These are phyloP conservation scores for Macrocentrus cingulum DNA, from an alignment of 1,140 invertebrate species.

Conservation along the genomic window DNA sequence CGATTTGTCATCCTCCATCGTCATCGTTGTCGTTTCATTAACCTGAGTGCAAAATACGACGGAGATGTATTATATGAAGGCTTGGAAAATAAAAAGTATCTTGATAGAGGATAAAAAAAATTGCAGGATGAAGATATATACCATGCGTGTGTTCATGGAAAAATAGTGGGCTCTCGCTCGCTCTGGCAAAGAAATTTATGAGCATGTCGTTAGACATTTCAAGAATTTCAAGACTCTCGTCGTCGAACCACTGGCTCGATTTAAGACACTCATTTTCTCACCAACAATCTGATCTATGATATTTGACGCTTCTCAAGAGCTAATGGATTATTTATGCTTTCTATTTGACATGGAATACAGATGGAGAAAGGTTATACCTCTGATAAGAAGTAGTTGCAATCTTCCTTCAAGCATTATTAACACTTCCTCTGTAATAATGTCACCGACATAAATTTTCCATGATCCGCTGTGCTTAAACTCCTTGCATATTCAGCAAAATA, in stretches of 20 bases:
- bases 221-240: too few relatives aligned
- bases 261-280: not conserved
- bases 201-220: too few relatives aligned
- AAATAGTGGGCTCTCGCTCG: not conserved
- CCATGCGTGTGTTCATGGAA: not conserved
- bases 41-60: constrained; percentile 16
- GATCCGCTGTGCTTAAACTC: constrained; percentile 14
- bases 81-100: not conserved
- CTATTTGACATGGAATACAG: not conserved
- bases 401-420: constrained; percentile 21
- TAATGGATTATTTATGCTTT: not conserved
- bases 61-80: not conserved
- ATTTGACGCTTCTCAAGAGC: not conserved
- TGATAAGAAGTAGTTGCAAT: constrained; percentile 15
- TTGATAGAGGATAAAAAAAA: not conserved
- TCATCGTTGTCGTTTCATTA: constrained; percentile 21
- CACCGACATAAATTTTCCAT: constrained; percentile 17
- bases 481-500: constrained; percentile 12
- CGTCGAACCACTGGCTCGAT: too few relatives aligned
- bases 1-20: constrained; percentile 15
- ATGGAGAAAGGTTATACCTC: not conserved
- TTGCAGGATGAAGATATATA: not conserved
- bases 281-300: not conserved
- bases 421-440: constrained; percentile 25
- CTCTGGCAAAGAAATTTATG: too few relatives aligned